Percentiles rank a stretch among this genome's conserved stretches.
These are phyloP conservation scores for Noctuana brunneofusca DNA, from an alignment of 2,888 invertebrate genomes.

Conservation along the genomic window DNA sequence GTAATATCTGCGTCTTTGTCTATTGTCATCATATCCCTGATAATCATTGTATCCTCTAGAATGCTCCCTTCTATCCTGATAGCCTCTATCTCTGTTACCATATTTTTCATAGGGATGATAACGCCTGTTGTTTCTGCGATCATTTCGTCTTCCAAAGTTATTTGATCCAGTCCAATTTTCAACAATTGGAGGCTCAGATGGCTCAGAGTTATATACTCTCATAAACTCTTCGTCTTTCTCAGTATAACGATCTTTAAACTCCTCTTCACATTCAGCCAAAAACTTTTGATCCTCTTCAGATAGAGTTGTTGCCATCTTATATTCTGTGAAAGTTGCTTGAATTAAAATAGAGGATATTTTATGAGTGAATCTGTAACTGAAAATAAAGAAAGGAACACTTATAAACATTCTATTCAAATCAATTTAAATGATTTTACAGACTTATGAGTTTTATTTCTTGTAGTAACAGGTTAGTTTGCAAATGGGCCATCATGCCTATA, in stretches of 20 bases:
- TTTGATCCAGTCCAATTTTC: constrained; percentile 79
- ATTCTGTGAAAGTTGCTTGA: not conserved
- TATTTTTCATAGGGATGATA: constrained; percentile 50
- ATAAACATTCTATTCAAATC: too few species aligned
- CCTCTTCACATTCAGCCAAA: constrained; percentile 84
- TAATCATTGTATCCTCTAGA: constrained; percentile 39
- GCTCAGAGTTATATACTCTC: constrained; percentile 66
- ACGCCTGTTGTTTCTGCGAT: constrained; percentile 55
- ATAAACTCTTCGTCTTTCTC: constrained; percentile 85
- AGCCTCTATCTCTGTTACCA: constrained; percentile 43
- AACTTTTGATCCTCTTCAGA: constrained; percentile 84
- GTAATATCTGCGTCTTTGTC: constrained; percentile 30
- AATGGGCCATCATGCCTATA: too few species aligned
- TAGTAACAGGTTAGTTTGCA: too few species aligned
- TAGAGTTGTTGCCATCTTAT: constrained; percentile 57
- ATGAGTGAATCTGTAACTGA: constrained; percentile 58
- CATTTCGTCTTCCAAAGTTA: constrained; percentile 56
- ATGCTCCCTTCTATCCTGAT: constrained; percentile 40
- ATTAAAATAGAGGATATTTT: constrained; percentile 41
- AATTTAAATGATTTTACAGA: too few species aligned
- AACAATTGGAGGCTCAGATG: constrained; percentile 81
- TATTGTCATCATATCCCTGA: constrained; percentile 41
- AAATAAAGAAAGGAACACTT: constrained; percentile 37
- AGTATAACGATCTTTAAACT: constrained; percentile 84
- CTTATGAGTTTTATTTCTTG: too few species aligned